Evolutionary conservation across 2,113 vertebrate species (phyloP).

Genomic region (Tetrao urogallus): DNA sequence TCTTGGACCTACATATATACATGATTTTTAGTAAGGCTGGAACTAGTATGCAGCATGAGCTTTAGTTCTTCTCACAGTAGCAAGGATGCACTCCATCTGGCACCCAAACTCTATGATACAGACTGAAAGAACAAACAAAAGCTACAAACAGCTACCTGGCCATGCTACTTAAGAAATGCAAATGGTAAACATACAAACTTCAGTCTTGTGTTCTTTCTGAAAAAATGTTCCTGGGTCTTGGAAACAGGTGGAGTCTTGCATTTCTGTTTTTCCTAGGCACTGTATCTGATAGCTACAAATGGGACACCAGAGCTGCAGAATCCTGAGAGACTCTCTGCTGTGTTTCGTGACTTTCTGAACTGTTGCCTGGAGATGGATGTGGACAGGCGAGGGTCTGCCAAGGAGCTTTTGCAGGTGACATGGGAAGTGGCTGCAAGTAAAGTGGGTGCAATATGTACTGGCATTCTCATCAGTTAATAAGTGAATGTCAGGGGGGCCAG

Average conservation of each 20-base stretch:
- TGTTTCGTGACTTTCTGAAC: slow-evolving; percentile 97
- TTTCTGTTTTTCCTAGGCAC: slow-evolving; percentile 79
- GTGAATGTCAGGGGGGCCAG: neutral
- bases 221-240: neutral
- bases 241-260: neutral
- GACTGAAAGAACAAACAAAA: neutral
- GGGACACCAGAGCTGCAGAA: slow-evolving; percentile 98
- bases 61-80: neutral
- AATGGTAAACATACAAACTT: neutral
- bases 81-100: neutral
- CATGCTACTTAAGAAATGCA: neutral
- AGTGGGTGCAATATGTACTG: fast-evolving
- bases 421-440: neutral
- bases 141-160: neutral
- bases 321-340: slow-evolving; percentile 92
- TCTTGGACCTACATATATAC: neutral
- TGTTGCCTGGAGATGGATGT: slow-evolving; percentile 99
- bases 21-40: neutral
- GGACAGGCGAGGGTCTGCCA: slow-evolving; percentile 95
- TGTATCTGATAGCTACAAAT: slow-evolving; percentile 98
- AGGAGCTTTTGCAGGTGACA: slow-evolving; percentile 94
- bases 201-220: neutral
- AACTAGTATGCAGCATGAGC: neutral
- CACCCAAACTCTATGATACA: neutral
- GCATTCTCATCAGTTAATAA: neutral